These are phyloP conservation scores for Potamarius usumacintae DNA, from an alignment of 2,113 vertebrate species.

Conservation along the genomic window DNA sequence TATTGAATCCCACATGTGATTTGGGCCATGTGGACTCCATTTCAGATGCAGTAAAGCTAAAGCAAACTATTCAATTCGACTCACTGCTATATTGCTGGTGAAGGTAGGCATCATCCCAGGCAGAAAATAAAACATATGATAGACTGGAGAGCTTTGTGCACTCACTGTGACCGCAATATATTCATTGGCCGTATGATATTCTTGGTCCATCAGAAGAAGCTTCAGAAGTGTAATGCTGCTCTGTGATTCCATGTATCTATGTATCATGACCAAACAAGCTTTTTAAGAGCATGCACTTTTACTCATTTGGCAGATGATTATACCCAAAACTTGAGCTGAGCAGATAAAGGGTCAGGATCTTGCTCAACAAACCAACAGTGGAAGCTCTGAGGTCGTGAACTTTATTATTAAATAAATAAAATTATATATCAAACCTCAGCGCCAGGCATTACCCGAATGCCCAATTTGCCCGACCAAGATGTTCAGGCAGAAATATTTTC, in stretches of 20 bases:
- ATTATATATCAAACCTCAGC: too few species aligned
- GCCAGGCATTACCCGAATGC: too few species aligned
- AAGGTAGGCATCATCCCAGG: neutral
- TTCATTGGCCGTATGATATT: neutral
- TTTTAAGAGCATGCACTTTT: neutral
- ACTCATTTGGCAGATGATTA: neutral
- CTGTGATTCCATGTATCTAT: neutral
- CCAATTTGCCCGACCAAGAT: too few species aligned
- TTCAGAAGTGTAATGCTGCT: neutral
- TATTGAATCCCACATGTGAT: neutral
- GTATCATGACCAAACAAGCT: neutral
- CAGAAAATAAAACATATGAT: neutral
- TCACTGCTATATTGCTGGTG: neutral
- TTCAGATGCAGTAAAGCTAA: neutral
- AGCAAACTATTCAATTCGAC: neutral
- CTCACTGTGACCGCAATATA: neutral
- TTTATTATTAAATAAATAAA: too few species aligned
- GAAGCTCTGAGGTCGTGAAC: neutral
- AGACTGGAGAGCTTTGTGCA: neutral
- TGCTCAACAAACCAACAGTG: neutral
- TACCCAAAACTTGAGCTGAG: neutral
- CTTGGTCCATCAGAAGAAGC: neutral
- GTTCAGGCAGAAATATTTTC: too few species aligned
- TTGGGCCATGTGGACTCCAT: neutral
- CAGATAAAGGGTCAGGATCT: neutral